Percentiles rank a stretch among this genome's conserved stretches.
Conservation (phyloP, 2,888 invertebrate genomes). For the Caenorhabditis macrosperma region DNA sequence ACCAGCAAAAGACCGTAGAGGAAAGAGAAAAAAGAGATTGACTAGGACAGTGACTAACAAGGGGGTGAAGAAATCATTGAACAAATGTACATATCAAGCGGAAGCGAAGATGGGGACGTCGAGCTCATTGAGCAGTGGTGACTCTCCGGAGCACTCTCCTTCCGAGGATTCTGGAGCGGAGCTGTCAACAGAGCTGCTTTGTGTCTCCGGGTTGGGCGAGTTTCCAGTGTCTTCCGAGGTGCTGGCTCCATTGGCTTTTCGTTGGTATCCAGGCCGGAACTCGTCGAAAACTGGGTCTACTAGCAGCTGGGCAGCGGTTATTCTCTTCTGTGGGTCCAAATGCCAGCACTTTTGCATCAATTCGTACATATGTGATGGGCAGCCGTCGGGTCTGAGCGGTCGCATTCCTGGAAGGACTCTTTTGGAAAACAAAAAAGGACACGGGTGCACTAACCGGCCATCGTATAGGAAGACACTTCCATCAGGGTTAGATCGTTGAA, state of each 20-base stretch:
- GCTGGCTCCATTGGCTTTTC: not conserved
- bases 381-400: conserved; percentile 91
- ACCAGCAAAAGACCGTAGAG: not conserved
- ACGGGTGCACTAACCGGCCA: conserved; percentile 74
- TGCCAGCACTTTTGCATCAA: conserved; percentile 99
- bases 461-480: conserved; percentile 87
- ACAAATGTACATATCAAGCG: not conserved
- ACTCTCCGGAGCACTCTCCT: not conserved
- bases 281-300: conserved; percentile 36
- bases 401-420: conserved; percentile 86
- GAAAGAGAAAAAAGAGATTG: not conserved
- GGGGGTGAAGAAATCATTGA: not conserved
- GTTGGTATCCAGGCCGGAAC: not conserved
- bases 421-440: not conserved
- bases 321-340: conserved; percentile 91
- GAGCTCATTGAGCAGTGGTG: not conserved
- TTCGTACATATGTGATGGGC: conserved; percentile 88
- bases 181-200: not conserved
- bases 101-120: not conserved
- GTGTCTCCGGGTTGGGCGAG: no score
- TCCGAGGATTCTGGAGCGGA: not conserved
- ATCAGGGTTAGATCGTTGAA: conserved; percentile 95
- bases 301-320: conserved; percentile 90
- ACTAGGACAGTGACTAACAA: conserved; percentile 7
- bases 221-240: no score